A percentile compares a stretch with the other conserved stretches of the same genome.
Evolutionary conservation across 1,140 invertebrate genomes (phyloP).

Genomic region (Dinothrombium tinctorium): DNA sequence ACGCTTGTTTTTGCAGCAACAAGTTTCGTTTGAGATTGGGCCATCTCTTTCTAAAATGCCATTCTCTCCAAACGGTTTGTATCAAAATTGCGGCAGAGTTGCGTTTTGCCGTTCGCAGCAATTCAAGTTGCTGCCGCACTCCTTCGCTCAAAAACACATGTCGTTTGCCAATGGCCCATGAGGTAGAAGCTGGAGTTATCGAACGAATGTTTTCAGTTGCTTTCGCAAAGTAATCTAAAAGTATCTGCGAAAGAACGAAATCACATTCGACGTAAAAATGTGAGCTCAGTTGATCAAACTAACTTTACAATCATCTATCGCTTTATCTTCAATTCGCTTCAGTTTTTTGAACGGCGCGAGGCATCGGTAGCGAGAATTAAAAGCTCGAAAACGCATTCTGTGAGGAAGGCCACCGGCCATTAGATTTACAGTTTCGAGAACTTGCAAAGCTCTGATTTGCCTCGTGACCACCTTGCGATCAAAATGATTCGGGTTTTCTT

Average conservation of each 20-base stretch:
- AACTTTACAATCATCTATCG: conserved; percentile 41
- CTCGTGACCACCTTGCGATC: conserved; percentile 51
- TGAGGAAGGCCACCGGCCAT: conserved; percentile 74
- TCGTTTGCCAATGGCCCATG: conserved; percentile 70
- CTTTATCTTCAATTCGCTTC: conserved; percentile 48
- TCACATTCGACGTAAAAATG: no score
- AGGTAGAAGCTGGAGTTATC: conserved; percentile 29
- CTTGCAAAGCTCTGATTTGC: conserved; percentile 67
- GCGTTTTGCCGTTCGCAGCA: conserved; percentile 43
- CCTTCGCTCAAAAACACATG: conserved; percentile 84
- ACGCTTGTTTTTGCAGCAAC: conserved; percentile 3
- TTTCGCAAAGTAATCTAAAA: conserved; percentile 30
- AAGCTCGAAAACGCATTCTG: conserved; percentile 82
- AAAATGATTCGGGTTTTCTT: conserved; percentile 45
- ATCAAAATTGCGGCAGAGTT: conserved; percentile 45
- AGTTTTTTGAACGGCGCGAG: conserved; percentile 49
- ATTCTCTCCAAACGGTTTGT: conserved; percentile 50
- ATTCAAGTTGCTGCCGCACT: conserved; percentile 63
- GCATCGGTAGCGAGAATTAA: conserved; percentile 56
- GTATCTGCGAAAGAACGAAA: conserved; percentile 3
- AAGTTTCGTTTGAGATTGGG: conserved; percentile 29
- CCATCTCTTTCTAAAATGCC: conserved; percentile 41
- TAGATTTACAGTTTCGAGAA: conserved; percentile 77
- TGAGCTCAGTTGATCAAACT: no score
- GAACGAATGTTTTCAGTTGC: neutral